phyloP scores from a whole-genome alignment of 2,797 vertebrate genomes.

The Chanos chanos region DNA sequence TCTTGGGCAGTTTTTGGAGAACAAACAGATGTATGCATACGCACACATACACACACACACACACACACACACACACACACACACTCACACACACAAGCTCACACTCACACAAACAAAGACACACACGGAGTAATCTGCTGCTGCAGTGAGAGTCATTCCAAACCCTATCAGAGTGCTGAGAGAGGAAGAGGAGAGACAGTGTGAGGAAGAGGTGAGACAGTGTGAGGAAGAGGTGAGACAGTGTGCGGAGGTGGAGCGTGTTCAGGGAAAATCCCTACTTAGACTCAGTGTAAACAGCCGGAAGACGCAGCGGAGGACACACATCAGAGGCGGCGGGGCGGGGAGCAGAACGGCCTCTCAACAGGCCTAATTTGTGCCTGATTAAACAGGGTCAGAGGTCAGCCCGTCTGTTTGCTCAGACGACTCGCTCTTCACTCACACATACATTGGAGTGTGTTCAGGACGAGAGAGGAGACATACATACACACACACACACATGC shows the following conservation, averaged over 20 bases:
- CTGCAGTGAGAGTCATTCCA: too few species aligned
- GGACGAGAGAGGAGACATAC: not conserved
- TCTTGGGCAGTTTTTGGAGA: not conserved
- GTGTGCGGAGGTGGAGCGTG: not conserved
- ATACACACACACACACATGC: too few species aligned
- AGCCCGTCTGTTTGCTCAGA: conserved; percentile 30
- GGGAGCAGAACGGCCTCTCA: conserved; percentile 25
- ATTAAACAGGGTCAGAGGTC: conserved; percentile 47
- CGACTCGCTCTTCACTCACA: conserved; percentile 32
- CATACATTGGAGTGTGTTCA: not conserved
- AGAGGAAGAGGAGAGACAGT: too few species aligned
- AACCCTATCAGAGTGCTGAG: too few species aligned
- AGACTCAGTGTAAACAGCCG: conserved; percentile 14
- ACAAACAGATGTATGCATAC: too few species aligned
- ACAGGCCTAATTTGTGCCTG: conserved; percentile 43
- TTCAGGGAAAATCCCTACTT: conserved; percentile 2
- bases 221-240: conserved; percentile 8
- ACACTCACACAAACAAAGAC: too few species aligned
- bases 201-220: too few species aligned
- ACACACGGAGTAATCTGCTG: too few species aligned
- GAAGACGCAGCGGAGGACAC: conserved; percentile 1
- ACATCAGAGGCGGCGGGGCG: not conserved
- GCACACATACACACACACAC: too few species aligned
- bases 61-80: too few species aligned
- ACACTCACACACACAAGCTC: too few species aligned